Evolutionary conservation across 92 coral and sea anemone species (phyloP), one percentile per base, ranked within the genome.

Genomic region (Umimayanthus chanpuru): DNA sequence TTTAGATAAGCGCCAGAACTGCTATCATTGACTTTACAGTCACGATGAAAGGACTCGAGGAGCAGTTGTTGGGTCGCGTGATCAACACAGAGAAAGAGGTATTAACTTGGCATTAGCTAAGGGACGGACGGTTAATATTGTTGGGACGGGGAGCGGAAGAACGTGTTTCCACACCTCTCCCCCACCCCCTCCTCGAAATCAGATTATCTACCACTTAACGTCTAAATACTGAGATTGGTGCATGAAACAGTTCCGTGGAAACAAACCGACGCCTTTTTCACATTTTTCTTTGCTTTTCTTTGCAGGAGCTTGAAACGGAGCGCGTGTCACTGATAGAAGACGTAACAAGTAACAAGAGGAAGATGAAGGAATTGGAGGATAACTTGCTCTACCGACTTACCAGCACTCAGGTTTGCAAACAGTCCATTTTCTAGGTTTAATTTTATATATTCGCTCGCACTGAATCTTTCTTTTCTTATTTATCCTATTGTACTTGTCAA

Each of bases 71-170:
- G 12, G 98, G 98, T 25, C 90, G 98, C 29, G 98, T 95, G 32
- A 95, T 95, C 80, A 93, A 95, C 86, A 95, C 98, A n/a, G 98
- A 95, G 78, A 95, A 95, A 87, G 96, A 95, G 98, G 98, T 95
- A 56, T 36, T n/a, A 72, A 40, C 29, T 28, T 39, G 55, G 5
- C 68, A 15, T 11, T n/a, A 66, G 15, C 39, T 25, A 21, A 14
- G 58, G 58, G 18, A 11, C 18, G 58, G 20, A 40, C 3, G 40
- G 2, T 75, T 39, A 16, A 1, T 53, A 53, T 53, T 14, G 58
- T 11, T 18, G 58, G 58, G 58, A 3, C 1, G 18, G 18, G 50
- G 9, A 50, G 18, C 12, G 18, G 18, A 50, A 50, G 58, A 53
- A 53, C 14, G 12, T 53, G 58, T 53, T 53, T 53, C 58, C 58